Evolutionary conservation across 1,140 invertebrate genomes (phyloP), one percentile per base, ranked within the genome.

Genomic region (Leptonema lineaticorne): DNA sequence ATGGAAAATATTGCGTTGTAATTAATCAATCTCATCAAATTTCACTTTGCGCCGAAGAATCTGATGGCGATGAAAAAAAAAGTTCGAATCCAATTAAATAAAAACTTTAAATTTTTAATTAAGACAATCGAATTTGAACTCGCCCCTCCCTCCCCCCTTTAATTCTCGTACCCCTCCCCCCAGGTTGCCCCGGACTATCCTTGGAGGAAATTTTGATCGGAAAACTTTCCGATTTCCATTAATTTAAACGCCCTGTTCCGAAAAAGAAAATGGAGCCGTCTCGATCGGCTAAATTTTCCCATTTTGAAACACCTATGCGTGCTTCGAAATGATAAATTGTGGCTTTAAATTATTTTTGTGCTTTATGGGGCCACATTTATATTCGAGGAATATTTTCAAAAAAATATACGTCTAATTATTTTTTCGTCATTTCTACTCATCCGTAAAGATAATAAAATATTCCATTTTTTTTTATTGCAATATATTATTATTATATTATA

Each of bases 71-170:
- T 26, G n/a, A n/a, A n/a, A n/a, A n/a, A n/a, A 18, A 26, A 53
- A 8, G 24, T 53, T 53, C 24, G 24, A n/a, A 53, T 53, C 50
- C 50, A 53, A 53, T 37, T 59, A 37, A 37, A 28, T 30, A 14
- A 59, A 59, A 59, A 59, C 57, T 59, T 30, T 59, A 37, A 59
- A 33, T 59, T 59, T 59, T 59, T 59, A 59, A 59, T 59, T 59
- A 59, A 59, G 57, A 59, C 57, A 59, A 59, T 59, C 30, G 57
- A 59, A 59, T 59, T 37, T 37, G 16, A 4, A 14, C 24, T 6
- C 5, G 8, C 24, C 28, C 5, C n/a, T n/a, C 30, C 28, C n/a
- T 53, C 8, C 24, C 11, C 20, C 37, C n/a, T n/a, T n/a, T n/a
- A n/a, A n/a, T n/a, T n/a, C n/a, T n/a, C n/a, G n/a, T n/a, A n/a